Evolutionary conservation across 2,113 vertebrate species (phyloP), one percentile per base, ranked within the genome.

Genomic region (Myocastor coypus): DNA sequence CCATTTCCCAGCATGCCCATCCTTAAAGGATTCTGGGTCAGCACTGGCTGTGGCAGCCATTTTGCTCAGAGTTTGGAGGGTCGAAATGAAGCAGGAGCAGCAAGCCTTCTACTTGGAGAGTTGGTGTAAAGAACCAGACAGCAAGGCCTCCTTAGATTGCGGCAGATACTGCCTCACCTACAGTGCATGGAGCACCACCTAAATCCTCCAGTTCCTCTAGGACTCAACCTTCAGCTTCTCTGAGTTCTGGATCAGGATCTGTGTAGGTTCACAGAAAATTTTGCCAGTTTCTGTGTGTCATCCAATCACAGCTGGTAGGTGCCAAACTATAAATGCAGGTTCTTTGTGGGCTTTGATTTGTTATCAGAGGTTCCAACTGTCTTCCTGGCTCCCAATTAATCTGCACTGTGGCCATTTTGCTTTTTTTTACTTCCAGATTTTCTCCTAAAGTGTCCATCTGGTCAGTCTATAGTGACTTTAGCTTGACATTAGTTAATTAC

Each of bases 51-150:
- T 10, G 16, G 3, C 4, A 91, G 37, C 50, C 20, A 63, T 69
- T 73, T 86, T 93, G 37, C 26, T 87, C 61, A 61, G 80, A 32
- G 3, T 90, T 81, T 87, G 42, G 37, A 86, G 71, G 37, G 81
- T 42, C 10, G n/a, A 82, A 64, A 2, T 26, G 14, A 93, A 81
- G 26, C 17, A 68, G n/a, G 42, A 77, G 6, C 46, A 7, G 3
- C 50, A 57, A 42, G 71, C 83, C 50, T 55, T 82, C 52, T 3
- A 50, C 22, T 61, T 63, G 30, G 22, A 89, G 88, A 64, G 32
- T 4, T 64, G 61, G 32, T 80, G 6, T 32, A 59, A 20, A 16
- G 30, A 4, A 30, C 28, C 14, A 40, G 19, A 30, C 42, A 14
- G 10, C 19, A 13, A 6, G 50, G 59, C 32, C 7, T 10, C 1